Evolutionary conservation across 2,797 vertebrate species (phyloP).

Genomic region (Cyprinella venusta): DNA sequence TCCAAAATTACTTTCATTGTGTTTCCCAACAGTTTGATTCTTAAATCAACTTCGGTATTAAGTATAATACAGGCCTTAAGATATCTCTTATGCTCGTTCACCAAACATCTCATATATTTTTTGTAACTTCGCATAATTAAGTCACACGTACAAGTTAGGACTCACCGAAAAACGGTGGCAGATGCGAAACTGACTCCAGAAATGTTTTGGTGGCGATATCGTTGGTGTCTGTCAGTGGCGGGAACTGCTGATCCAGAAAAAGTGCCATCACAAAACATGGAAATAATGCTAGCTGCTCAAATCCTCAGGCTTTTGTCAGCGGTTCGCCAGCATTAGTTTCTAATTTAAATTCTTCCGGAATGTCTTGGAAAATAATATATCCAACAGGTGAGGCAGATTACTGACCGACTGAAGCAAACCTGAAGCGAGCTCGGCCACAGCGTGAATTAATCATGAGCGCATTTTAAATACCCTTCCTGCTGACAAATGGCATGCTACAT

Average conservation of each 20-base stretch:
- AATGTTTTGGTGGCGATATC: slow-evolving; percentile 87
- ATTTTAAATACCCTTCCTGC: background rate
- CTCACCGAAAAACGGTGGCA: slow-evolving; percentile 95
- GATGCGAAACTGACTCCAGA: slow-evolving; percentile 88
- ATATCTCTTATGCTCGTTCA: background rate
- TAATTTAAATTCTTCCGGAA: background rate
- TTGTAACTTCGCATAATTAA: background rate
- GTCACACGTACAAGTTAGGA: slow-evolving; percentile 12
- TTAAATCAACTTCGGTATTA: background rate
- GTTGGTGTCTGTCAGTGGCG: slow-evolving; percentile 81
- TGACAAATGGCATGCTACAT: background rate
- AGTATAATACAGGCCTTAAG: background rate
- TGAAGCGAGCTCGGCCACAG: background rate
- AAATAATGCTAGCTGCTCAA: background rate
- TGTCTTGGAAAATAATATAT: background rate
- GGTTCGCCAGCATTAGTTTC: too few species aligned
- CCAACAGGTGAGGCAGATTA: slow-evolving; percentile 1
- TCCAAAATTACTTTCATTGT: background rate
- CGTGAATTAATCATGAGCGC: slow-evolving; percentile 24
- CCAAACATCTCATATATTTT: background rate
- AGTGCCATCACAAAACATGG: slow-evolving; percentile 79
- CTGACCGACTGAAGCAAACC: background rate
- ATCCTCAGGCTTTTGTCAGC: background rate
- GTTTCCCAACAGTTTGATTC: too few species aligned
- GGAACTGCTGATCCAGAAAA: slow-evolving; percentile 87